phyloP scores from a whole-genome alignment of 2,888 invertebrate species.

The Nematopogon swammerdamellus region DNA sequence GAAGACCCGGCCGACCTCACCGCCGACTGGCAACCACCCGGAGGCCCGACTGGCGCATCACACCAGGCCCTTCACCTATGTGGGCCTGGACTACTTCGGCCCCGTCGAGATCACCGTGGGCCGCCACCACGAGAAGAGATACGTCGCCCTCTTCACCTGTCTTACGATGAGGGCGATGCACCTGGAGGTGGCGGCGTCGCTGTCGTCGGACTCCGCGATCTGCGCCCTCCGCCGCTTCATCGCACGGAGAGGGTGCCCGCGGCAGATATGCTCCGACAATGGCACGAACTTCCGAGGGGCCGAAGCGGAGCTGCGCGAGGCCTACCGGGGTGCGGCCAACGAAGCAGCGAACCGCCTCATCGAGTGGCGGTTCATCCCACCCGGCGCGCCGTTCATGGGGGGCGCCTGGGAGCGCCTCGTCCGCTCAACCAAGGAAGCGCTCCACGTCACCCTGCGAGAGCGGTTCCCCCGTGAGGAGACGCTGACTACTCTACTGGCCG shows the following conservation, averaged over 20 bases:
- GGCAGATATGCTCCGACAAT: conserved; percentile 7
- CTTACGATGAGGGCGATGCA: neutral
- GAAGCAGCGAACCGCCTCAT: conserved; percentile 1
- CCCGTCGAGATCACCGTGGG: conserved; percentile 4
- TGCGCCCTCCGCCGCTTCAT: conserved; percentile 4
- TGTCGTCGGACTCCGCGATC: neutral
- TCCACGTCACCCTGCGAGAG: no score
- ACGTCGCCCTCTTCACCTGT: conserved; percentile 1
- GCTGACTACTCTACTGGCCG: no score
- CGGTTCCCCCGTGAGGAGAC: no score
- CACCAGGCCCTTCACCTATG: conserved; percentile 1
- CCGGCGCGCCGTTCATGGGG: no score
- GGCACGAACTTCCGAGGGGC: conserved; percentile 9
- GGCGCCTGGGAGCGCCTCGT: no score
- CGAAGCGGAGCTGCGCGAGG: neutral
- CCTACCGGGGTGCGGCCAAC: neutral
- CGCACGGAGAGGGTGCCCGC: conserved; percentile 7
- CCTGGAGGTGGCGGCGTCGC: neutral
- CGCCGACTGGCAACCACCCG: conserved; percentile 8
- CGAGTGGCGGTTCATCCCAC: conserved; percentile 5
- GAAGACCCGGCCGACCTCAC: conserved; percentile 11
- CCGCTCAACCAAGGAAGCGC: no score
- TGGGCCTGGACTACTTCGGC: conserved; percentile 7
- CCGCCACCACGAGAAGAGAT: conserved; percentile 2
- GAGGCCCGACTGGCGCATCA: conserved; percentile 1